These are phyloP conservation scores for Tetranychus truncatus DNA, from an alignment of 2,888 invertebrate genomes.

Conservation along the genomic window DNA sequence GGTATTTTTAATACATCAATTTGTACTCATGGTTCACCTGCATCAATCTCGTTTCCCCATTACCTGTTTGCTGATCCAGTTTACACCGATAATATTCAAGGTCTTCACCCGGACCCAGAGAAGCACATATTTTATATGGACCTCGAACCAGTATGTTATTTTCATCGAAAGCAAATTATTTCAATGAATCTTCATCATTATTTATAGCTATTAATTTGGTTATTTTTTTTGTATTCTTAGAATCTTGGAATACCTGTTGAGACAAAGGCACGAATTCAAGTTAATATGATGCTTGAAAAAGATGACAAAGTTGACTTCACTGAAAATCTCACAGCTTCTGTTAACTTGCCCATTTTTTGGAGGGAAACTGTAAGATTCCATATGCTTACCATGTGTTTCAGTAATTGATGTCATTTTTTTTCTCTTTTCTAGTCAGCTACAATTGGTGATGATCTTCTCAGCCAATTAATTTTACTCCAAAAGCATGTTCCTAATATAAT, in stretches of 20 bases:
- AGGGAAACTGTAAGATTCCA: slow-evolving; percentile 4
- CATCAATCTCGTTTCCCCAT: slow-evolving; percentile 26
- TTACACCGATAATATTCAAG: slow-evolving; percentile 23
- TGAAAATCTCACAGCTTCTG: background rate
- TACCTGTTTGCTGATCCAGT: slow-evolving; percentile 24
- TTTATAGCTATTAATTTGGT: background rate
- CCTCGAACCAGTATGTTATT: slow-evolving; percentile 23
- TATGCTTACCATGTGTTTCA: background rate
- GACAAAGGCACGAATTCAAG: slow-evolving; percentile 25
- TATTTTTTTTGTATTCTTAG: slow-evolving; percentile 19
- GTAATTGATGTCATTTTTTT: background rate
- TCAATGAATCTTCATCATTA: background rate
- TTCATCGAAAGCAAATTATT: no score
- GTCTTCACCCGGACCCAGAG: slow-evolving; percentile 24
- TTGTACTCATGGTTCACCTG: slow-evolving; percentile 25
- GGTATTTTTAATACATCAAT: slow-evolving; percentile 24
- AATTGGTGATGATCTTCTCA: background rate
- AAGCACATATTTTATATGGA: slow-evolving; percentile 25
- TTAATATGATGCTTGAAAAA: slow-evolving; percentile 24
- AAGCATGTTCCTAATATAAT: slow-evolving; percentile 1
- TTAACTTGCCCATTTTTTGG: slow-evolving; percentile 21
- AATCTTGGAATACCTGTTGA: slow-evolving; percentile 25
- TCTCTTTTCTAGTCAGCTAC: slow-evolving; percentile 8
- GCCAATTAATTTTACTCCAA: background rate
- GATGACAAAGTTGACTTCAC: slow-evolving; percentile 18